Evolutionary conservation across 2,113 vertebrate species (phyloP).

Genomic region (Ornithorhynchus anatinus): DNA sequence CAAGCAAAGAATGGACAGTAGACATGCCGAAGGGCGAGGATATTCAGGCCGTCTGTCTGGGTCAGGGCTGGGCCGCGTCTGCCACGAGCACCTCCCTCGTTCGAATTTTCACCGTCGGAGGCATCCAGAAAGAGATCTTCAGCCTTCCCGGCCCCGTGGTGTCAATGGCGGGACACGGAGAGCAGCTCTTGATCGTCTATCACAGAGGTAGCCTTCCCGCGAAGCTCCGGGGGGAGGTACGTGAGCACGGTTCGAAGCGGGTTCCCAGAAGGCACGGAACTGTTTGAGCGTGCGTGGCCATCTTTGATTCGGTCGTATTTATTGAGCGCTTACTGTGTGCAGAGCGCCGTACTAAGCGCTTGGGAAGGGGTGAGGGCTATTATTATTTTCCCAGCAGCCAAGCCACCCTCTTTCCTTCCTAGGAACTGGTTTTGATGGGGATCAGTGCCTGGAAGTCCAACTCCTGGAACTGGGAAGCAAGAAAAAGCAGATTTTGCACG

Average conservation of each 20-base stretch:
- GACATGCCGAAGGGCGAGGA: constrained; percentile 89
- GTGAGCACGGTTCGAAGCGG: too few species aligned
- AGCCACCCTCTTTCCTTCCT: not conserved
- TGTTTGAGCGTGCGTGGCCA: too few species aligned
- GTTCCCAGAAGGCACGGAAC: too few species aligned
- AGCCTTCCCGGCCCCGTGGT: constrained; percentile 90
- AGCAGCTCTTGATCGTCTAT: constrained; percentile 87
- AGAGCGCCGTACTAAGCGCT: too few species aligned
- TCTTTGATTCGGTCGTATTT: too few species aligned
- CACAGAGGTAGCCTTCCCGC: constrained; percentile 81
- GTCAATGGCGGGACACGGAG: constrained; percentile 87
- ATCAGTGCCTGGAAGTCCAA: constrained; percentile 90
- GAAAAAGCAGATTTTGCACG: constrained; percentile 78
- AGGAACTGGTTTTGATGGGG: constrained; percentile 92
- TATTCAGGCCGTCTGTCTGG: constrained; percentile 83
- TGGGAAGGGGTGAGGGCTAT: too few species aligned
- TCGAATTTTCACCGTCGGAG: constrained; percentile 86
- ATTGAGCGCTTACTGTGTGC: too few species aligned
- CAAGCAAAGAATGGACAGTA: constrained; percentile 94
- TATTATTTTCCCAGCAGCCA: too few species aligned
- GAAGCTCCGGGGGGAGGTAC: too few species aligned
- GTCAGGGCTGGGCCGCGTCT: constrained; percentile 90
- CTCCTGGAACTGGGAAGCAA: constrained; percentile 83
- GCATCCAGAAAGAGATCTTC: constrained; percentile 89
- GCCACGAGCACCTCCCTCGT: constrained; percentile 82